Conservation (phyloP, 1,140 invertebrate genomes). For the Ridgeia piscesae region DNA sequence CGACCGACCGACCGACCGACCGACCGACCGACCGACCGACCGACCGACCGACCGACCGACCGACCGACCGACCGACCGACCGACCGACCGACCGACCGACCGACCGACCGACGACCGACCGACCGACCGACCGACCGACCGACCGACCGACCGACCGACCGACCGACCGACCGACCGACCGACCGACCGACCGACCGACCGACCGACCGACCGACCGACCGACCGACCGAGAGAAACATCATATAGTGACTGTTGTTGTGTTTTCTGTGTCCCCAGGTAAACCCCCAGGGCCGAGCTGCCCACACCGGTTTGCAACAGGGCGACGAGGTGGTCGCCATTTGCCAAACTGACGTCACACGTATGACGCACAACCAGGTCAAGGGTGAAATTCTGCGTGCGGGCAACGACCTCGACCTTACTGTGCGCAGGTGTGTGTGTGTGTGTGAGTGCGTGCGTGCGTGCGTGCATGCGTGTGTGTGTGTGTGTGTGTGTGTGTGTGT, state of each 20-base stretch:
- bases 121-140: too few relatives aligned
- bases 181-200: too few relatives aligned
- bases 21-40: too few relatives aligned
- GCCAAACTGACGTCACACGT: slow-evolving; percentile 21
- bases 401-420: slow-evolving; percentile 38
- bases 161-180: too few relatives aligned
- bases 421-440: slow-evolving; percentile 27
- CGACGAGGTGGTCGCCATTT: slow-evolving; percentile 35
- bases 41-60: too few relatives aligned
- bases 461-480: neutral
- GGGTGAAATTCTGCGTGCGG: slow-evolving; percentile 36
- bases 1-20: too few relatives aligned
- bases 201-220: too few relatives aligned
- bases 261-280: slow-evolving; percentile 23
- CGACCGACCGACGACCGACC: too few relatives aligned
- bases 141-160: too few relatives aligned
- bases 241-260: neutral
- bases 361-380: slow-evolving; percentile 35
- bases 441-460: neutral
- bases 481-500: neutral
- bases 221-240: too few relatives aligned
- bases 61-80: too few relatives aligned
- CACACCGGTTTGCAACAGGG: slow-evolving; percentile 29
- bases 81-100: too few relatives aligned
- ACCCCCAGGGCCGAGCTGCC: slow-evolving; percentile 33